Evolutionary conservation across 2,113 vertebrate genomes (phyloP).

Genomic region (Pangasianodon gigas): DNA sequence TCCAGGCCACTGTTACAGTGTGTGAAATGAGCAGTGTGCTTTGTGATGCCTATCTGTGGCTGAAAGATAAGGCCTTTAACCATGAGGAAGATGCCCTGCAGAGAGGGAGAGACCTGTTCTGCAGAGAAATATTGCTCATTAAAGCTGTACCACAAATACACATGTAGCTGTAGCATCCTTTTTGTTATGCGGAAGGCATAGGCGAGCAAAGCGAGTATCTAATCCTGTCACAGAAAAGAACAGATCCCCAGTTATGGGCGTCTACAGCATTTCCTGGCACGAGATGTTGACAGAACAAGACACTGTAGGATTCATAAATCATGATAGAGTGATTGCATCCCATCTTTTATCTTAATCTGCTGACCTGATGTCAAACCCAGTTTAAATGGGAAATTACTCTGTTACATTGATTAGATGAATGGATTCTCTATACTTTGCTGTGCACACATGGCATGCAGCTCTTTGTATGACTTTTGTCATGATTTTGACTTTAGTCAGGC

Average conservation of each 20-base stretch:
- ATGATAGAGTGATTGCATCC: slow-evolving; percentile 17
- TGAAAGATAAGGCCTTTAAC: slow-evolving; percentile 52
- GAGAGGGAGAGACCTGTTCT: slow-evolving; percentile 16
- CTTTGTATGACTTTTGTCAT: neutral
- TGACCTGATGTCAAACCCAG: slow-evolving; percentile 9
- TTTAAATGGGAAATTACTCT: slow-evolving; percentile 26
- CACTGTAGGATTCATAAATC: slow-evolving; percentile 30
- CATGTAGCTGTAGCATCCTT: slow-evolving; percentile 8
- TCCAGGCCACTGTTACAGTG: slow-evolving; percentile 46
- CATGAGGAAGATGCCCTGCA: slow-evolving; percentile 34
- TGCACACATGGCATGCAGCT: slow-evolving; percentile 1
- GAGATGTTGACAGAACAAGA: neutral
- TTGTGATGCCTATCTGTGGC: slow-evolving; percentile 54
- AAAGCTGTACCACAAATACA: slow-evolving; percentile 32
- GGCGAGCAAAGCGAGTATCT: slow-evolving; percentile 18
- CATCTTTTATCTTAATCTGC: slow-evolving; percentile 10
- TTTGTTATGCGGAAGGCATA: slow-evolving; percentile 32
- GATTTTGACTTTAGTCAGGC: slow-evolving; percentile 1
- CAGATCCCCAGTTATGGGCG: neutral
- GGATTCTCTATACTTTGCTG: slow-evolving; percentile 1
- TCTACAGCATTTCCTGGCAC: slow-evolving; percentile 22
- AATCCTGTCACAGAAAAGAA: slow-evolving; percentile 36
- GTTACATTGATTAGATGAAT: slow-evolving; percentile 21
- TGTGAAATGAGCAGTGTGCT: slow-evolving; percentile 57
- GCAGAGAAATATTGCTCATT: slow-evolving; percentile 40